Base-by-base conservation (phyloP, 2,888 invertebrate species). In the Trichogramma dendrolimi region DNA sequence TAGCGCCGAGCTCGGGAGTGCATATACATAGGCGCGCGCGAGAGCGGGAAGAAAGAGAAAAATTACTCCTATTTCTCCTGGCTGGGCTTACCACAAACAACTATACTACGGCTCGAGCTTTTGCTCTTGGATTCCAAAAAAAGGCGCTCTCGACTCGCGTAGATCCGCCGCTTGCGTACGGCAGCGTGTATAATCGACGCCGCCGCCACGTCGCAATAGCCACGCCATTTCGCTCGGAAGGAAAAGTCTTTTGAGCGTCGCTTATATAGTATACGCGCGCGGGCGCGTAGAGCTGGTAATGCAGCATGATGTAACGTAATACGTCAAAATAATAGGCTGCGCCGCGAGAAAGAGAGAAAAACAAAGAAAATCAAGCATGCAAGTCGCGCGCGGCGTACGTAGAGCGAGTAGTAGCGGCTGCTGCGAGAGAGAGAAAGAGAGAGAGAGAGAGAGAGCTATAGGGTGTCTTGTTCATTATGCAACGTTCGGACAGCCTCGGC, bases 381-480 rank as follows among this genome's bases (percentile, higher is more conserved):
- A 27, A 27, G 27, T 27, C 27, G 27, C 2, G 27, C 27, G 27
- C 43, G 49, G 43, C 6, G 65, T 58, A 62, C 46, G 61, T 58
- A 61, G 61, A 66, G 48, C 47, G 52, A 48, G 59, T 38, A 42
- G 41, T 49, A 8, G 50, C 55, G 11, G 57, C 47, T 14, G 44
- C 27, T 14, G 48, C 27, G 55, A n/a, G 46, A 53, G 56, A 55
- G 51, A 53, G 38, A 14, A 27, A 40, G 53, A 44, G 48, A 49
- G 41, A 51, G 53, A 59, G 48, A 47, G 14, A 50, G 57, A 58
- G 58, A 6, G 66, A 65, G 50, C 59, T 57, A 61, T 64, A 64
- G 65, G 63, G 50, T 59, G 74, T 72, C 75, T 74, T 74, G 74
- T 75, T 76, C 75, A 75, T 76, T 76, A 75, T 76, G 75, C 75